A percentile compares a stretch with the other conserved stretches of the same genome.
Evolutionary conservation across 2,113 vertebrate genomes (phyloP).

Genomic region (Neogale vison): DNA sequence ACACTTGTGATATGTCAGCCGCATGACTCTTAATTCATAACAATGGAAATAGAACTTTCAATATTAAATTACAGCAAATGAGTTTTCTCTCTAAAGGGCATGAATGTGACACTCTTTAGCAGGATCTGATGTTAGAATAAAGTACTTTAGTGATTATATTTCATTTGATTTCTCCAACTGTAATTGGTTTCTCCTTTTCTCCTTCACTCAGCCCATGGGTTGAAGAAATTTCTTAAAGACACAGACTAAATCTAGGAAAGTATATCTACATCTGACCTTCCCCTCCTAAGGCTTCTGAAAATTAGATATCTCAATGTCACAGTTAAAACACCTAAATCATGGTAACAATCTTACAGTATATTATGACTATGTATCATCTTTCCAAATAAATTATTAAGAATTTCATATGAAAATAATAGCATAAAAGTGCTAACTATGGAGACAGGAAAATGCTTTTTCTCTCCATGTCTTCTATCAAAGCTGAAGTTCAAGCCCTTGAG

Average conservation of each 20-base stretch:
- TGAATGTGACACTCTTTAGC: constrained; percentile 24
- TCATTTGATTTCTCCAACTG: constrained; percentile 66
- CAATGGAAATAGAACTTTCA: constrained; percentile 48
- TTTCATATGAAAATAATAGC: neutral
- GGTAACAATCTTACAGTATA: neutral
- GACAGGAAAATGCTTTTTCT: neutral
- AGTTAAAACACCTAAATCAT: constrained; percentile 15
- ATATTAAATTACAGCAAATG: constrained; percentile 73
- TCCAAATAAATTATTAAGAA: constrained; percentile 10
- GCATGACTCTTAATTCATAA: constrained; percentile 24
- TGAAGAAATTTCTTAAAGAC: constrained; percentile 33
- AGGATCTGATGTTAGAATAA: constrained; percentile 56
- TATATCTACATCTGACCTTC: constrained; percentile 32
- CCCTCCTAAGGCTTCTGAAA: constrained; percentile 46
- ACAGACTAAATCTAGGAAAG: constrained; percentile 37
- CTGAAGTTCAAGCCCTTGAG: neutral
- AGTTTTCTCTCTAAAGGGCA: constrained; percentile 65
- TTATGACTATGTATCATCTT: neutral
- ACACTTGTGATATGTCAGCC: neutral
- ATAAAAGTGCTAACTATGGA: neutral
- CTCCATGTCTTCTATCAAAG: neutral
- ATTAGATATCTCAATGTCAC: constrained; percentile 25
- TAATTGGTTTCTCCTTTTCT: constrained; percentile 67
- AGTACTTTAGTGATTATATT: constrained; percentile 54
- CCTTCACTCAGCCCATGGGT: neutral